Conservation (phyloP, 2,797 vertebrate species). For the Hozukius guyotensis region DNA sequence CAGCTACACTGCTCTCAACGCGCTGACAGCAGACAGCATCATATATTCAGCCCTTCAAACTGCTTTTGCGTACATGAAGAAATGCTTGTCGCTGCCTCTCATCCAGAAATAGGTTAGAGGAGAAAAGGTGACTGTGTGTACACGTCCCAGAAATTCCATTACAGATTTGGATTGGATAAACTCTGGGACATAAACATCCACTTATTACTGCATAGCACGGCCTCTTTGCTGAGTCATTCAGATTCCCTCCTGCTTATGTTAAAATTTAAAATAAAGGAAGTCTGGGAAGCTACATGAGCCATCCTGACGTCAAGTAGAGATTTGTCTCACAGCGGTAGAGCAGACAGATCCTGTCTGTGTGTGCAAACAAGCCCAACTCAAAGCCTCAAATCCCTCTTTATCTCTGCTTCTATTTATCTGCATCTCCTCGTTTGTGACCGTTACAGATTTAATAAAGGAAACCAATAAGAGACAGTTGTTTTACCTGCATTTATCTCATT, state of each 20-base stretch:
- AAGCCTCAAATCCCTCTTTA: slow-evolving; percentile 26
- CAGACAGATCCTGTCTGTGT: slow-evolving; percentile 15
- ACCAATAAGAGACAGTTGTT: not conserved
- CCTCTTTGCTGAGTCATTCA: not conserved
- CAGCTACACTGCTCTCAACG: slow-evolving; percentile 14
- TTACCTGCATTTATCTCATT: not conserved
- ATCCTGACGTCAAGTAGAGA: not conserved
- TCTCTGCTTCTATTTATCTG: not conserved
- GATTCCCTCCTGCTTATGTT: not conserved
- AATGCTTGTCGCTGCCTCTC: not conserved
- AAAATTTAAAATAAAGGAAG: not conserved
- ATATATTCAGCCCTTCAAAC: slow-evolving; percentile 21
- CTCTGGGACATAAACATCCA: not conserved
- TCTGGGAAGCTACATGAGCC: not conserved
- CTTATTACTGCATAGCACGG: not conserved
- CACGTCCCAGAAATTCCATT: not conserved
- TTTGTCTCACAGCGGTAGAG: slow-evolving; percentile 22
- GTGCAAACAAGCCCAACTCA: slow-evolving; percentile 30
- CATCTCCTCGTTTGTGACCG: not conserved
- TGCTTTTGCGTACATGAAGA: not conserved
- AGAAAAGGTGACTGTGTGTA: not conserved
- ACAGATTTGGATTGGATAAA: not conserved
- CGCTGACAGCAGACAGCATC: not conserved
- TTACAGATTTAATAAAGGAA: not conserved
- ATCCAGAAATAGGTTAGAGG: not conserved